Base-by-base conservation (phyloP, 2,888 invertebrate genomes). In the Epicampocera succincta region DNA sequence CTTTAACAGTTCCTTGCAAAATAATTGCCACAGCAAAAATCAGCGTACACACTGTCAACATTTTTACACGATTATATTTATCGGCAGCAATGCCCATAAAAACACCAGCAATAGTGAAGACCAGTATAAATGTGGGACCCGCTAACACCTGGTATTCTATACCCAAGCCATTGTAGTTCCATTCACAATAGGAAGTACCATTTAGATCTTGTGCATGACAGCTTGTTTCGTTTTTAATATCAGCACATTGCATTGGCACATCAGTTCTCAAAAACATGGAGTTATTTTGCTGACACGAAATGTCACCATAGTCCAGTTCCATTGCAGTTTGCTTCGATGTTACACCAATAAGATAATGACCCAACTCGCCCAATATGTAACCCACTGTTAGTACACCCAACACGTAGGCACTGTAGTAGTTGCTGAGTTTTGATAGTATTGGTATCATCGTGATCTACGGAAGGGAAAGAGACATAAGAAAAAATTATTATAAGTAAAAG, bases 161-260 rank as follows among this genome's bases (percentile, higher is more conserved):
- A 12, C 98, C 98, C 71, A 97, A 93, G 0, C 98, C 98, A 88
- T 96, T 97, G 93, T 97, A 97, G 88, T 95, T 95, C 97, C 97
- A 98, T 88, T 96, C 96, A 91, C 98, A 98, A 90, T 96, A 96
- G 6, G 91, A 88, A 0, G 94, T 94, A 0, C 95, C 96, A 86
- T 96, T 96, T 61, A 95, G 85, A 72, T 93, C 92, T 56, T 95
- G 91, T 0, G 93, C 91, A 83, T 91, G 90, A 89, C 95, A 96
- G 86, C 95, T 90, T 50, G 92, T 91, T 87, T 92, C 92, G 85
- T 93, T 92, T 19, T 92, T 92, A 0, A 91, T 87, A 33, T 92
- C 92, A 84, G 94, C 91, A 85, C 95, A 95, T 76, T 91, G 92
- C 12, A 91, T 87, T 5, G 93, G 93, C 19, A 94, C 87, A 1